These are phyloP conservation scores for Camponotus vicinus DNA, from an alignment of 1,140 invertebrate genomes.

Conservation along the genomic window DNA sequence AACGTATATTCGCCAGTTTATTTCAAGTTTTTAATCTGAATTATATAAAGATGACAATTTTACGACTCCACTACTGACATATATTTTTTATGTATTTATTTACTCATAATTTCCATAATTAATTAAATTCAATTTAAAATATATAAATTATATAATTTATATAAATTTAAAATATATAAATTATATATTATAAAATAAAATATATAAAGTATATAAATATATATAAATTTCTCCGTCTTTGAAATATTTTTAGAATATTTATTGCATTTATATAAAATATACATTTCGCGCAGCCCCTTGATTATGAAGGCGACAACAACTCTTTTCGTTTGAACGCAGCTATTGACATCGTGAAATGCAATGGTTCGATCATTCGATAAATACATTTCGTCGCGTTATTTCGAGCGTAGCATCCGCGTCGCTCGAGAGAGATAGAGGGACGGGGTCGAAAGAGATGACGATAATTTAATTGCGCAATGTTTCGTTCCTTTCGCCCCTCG, in stretches of 20 bases:
- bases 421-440: neutral
- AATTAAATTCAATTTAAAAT: neutral
- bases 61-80: too few relatives aligned
- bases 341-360: conserved; percentile 20
- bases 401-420: neutral
- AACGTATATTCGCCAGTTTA: neutral
- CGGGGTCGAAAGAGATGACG: conserved; percentile 60
- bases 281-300: neutral
- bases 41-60: too few relatives aligned
- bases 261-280: neutral
- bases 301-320: neutral
- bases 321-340: neutral
- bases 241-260: neutral
- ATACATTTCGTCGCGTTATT: conserved; percentile 57
- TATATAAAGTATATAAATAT: too few relatives aligned
- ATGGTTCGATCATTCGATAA: conserved; percentile 63
- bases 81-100: neutral
- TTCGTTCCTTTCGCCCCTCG: conserved; percentile 41
- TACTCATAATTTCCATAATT: neutral
- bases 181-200: too few relatives aligned
- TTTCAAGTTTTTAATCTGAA: neutral
- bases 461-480: conserved; percentile 74
- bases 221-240: neutral
- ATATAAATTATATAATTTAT: neutral
- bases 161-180: too few relatives aligned